Evolutionary conservation across 2,113 vertebrate species (phyloP), one percentile per base, ranked within the genome.

Genomic region (Triplophysa dalaica): DNA sequence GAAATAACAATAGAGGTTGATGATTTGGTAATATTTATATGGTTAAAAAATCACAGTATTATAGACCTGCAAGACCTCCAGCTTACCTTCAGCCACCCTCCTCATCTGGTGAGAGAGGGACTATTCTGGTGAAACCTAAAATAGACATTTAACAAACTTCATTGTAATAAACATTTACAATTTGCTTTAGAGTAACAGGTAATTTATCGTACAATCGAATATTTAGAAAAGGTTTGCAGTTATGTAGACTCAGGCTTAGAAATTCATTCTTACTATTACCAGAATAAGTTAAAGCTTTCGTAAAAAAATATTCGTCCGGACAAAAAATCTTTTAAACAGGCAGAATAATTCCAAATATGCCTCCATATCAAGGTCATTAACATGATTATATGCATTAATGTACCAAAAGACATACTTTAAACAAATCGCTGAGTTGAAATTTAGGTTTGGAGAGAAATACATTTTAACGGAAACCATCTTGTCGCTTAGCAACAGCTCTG

Each of bases 21-120:
- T 29, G 26, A 29, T 29, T 29, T 29, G 26, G 26, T 29, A 0
- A 91, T 79, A 97, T 88, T 1, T 83, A 93, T 83, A 4, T 29
- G 29, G 29, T 29, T 0, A 29, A 29, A 29, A 29, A n/a, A n/a
- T n/a, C 99, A 96, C 80, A 98, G 92, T 77, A 98, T 89, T 95
- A 89, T 95, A 98, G 80, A 95, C 92, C 88, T 99, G 96, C 38
- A 96, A 89, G 65, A 92, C 87, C 86, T 93, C 86, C 79, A 98
- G 92, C 33, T 92, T 94, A 33, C 81, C 89, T 77, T 93, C 86
- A 21, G 93, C 91, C 1, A 91, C 87, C 26, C 21, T 43, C 19
- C n/a, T 13, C 19, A 61, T 81, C 86, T 86, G 93, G 9, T 43
- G 41, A 43, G 11, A 11, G 43, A 29, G 3, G 22, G 13, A 10